These are phyloP conservation scores for Cylindroiulus punctatus DNA, from an alignment of 2,888 invertebrate species.

Conservation along the genomic window DNA sequence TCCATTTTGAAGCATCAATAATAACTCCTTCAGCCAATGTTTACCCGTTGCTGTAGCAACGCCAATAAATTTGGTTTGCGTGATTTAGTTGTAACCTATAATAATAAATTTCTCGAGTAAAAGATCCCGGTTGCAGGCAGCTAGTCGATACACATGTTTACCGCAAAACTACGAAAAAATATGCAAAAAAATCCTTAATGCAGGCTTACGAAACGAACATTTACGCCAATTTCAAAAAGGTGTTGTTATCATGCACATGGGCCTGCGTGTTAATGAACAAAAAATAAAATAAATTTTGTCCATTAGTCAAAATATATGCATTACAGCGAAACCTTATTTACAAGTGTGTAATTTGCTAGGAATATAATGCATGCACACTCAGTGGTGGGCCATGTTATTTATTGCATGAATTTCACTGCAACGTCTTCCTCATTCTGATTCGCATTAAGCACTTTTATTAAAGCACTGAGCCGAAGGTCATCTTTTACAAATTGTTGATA, in stretches of 20 bases:
- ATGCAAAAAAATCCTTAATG: background rate
- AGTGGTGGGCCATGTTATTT: slow-evolving; percentile 20
- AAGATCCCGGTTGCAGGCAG: slow-evolving; percentile 24
- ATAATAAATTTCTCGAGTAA: slow-evolving; percentile 31
- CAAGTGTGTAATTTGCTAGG: slow-evolving; percentile 34
- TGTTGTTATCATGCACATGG: background rate
- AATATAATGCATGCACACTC: background rate
- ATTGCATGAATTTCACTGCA: background rate
- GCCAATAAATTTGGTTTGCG: slow-evolving; percentile 21
- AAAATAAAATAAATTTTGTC: background rate
- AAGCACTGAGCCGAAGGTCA: background rate
- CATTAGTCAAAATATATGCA: slow-evolving; percentile 34
- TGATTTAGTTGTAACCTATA: slow-evolving; percentile 45
- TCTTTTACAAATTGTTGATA: too few relatives aligned
- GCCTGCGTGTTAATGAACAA: slow-evolving; percentile 7
- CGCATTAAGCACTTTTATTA: background rate
- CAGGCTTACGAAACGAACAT: background rate
- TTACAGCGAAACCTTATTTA: slow-evolving; percentile 12
- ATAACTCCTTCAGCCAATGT: background rate
- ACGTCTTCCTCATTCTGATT: background rate
- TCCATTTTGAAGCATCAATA: background rate
- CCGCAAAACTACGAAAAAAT: background rate
- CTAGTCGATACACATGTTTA: background rate
- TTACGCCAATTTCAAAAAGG: slow-evolving; percentile 17
- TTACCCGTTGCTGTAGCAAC: background rate